Evolutionary conservation across 2,113 vertebrate genomes (phyloP), one percentile per base, ranked within the genome.

Genomic region (Brachionichthys hirsutus): DNA sequence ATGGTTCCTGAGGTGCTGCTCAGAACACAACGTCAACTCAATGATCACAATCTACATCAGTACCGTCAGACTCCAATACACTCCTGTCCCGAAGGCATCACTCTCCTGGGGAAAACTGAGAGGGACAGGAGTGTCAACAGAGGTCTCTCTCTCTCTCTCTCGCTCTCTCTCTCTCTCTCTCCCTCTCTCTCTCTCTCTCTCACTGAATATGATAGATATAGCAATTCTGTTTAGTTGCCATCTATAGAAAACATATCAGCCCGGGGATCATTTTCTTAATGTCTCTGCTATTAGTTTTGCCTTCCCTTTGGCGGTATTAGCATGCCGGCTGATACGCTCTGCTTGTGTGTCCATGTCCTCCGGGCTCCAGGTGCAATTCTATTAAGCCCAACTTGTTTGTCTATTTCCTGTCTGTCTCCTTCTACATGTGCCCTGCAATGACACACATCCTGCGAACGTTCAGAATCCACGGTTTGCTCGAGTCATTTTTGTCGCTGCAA

Each of bases 161-260:
- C 63, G 40, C 69, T 53, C 71, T 59, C 63, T 81, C 61, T 76
- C 73, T 78, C 78, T 85, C 63, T 71, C 67, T 80, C 36, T 30
- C 36, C 36, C 38, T 54, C 50, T 53, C 63, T 44, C 72, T 52
- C 68, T 62, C 63, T 80, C 60, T 75, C 74, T 81, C 77, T 85
- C 62, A 72, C 67, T 81, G 85, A 86, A 84, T 81, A 88, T 89
- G 89, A 90, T 88, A 90, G 89, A 90, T 90, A 89, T 86, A 78
- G 86, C 89, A 90, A 90, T 90, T 89, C 78, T 83, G 78, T 89
- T 88, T 83, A 81, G 84, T 86, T 69, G 75, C 85, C 85, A 81
- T 89, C 85, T 88, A 84, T 87, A 85, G 87, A 85, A 87, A 90
- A 85, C 88, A 87, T 83, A 86, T 90, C 87, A 87, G 89, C 87